A percentile compares a stretch with the other conserved stretches of the same genome.
These are phyloP conservation scores for Odontamblyopus rebecca DNA, from an alignment of 2,797 vertebrate genomes.

Conservation along the genomic window DNA sequence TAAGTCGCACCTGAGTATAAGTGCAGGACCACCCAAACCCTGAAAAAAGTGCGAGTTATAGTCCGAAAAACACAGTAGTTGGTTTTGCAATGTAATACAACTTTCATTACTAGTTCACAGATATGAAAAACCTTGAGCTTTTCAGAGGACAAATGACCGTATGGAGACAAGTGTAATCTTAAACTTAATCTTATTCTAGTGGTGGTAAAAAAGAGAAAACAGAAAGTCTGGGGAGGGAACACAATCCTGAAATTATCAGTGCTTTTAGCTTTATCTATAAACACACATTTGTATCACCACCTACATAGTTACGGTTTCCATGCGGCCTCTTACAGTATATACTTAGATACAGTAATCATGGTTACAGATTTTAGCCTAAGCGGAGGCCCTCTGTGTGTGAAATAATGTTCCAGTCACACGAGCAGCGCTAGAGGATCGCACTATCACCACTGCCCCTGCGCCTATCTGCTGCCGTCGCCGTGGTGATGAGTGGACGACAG, in stretches of 20 bases:
- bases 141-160: no score
- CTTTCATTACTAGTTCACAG: no score
- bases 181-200: no score
- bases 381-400: slow-evolving; percentile 54
- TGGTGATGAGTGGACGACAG: slow-evolving; percentile 42
- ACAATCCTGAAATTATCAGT: no score
- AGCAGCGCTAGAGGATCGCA: slow-evolving; percentile 46
- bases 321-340: slow-evolving; percentile 9
- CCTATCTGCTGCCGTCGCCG: slow-evolving; percentile 61
- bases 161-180: no score
- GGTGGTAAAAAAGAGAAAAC: no score
- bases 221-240: no score
- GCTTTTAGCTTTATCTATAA: neutral
- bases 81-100: neutral
- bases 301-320: neutral
- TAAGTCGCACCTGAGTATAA: no score
- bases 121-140: no score
- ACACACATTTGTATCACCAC: neutral
- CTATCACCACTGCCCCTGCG: slow-evolving; percentile 57
- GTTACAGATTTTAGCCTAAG: slow-evolving; percentile 28
- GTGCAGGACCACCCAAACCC: no score
- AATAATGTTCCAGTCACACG: slow-evolving; percentile 52
- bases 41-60: no score
- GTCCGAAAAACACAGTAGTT: no score
- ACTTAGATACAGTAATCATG: slow-evolving; percentile 2